phyloP scores from a whole-genome alignment of 2,113 vertebrate genomes.

The Columbina picui region DNA sequence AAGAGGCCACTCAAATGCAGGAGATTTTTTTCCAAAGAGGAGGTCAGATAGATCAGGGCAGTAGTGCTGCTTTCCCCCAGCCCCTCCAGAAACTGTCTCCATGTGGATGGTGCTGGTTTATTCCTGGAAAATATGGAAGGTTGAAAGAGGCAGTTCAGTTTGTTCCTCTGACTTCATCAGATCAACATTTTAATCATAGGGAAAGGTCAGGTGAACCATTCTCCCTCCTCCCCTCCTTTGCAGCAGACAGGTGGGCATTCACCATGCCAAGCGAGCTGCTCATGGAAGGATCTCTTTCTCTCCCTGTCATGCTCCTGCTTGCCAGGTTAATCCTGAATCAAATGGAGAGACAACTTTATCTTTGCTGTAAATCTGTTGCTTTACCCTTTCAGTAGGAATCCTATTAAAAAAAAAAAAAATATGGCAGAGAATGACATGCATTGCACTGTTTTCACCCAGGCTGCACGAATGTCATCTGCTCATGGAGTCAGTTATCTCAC shows the following conservation, averaged over 20 bases:
- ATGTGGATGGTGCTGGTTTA: neutral
- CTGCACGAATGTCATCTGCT: neutral
- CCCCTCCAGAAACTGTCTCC: neutral
- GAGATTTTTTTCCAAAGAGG: neutral
- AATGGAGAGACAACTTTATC: neutral
- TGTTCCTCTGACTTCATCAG: conserved; percentile 48
- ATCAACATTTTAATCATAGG: conserved; percentile 38
- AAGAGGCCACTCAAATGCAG: neutral
- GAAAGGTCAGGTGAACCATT: conserved; percentile 26
- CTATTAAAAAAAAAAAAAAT: neutral
- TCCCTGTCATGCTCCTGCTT: neutral
- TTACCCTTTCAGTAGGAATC: neutral
- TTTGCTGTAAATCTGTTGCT: neutral
- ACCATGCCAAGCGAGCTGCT: conserved; percentile 30
- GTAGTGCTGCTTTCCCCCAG: neutral
- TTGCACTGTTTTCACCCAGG: neutral
- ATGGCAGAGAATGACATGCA: accelerated
- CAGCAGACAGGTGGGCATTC: conserved; percentile 42
- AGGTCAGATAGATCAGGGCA: neutral
- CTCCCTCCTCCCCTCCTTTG: conserved; percentile 32
- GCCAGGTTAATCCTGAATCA: conserved; percentile 13
- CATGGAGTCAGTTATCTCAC: neutral
- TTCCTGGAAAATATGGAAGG: conserved; percentile 14
- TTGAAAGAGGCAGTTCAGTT: neutral
- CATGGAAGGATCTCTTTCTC: neutral